These are phyloP conservation scores for Alethe castanea DNA, from an alignment of 2,113 vertebrate species.

Conservation along the genomic window DNA sequence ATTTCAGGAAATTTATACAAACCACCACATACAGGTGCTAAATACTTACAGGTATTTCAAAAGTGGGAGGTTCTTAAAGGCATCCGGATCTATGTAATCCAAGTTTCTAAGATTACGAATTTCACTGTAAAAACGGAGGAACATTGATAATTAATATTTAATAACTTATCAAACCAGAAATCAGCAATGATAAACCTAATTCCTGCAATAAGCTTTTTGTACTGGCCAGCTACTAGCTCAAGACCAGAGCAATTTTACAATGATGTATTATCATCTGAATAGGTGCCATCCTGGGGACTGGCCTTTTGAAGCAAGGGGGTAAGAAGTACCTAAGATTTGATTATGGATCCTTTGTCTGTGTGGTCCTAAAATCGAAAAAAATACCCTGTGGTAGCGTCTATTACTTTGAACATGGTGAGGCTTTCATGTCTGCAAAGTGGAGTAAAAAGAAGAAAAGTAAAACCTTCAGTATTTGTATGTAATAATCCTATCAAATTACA, in stretches of 20 bases:
- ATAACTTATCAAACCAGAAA: neutral
- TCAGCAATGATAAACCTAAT: neutral
- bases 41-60: constrained; percentile 92
- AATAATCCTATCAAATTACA: neutral
- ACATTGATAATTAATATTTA: neutral
- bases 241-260: neutral
- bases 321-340: neutral
- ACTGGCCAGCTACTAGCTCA: neutral
- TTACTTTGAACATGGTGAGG: neutral
- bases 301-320: neutral
- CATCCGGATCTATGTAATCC: constrained; percentile 81
- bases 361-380: neutral
- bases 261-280: neutral
- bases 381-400: neutral
- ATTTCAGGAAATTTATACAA: too few relatives aligned
- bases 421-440: neutral
- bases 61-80: constrained; percentile 87
- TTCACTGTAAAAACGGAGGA: constrained; percentile 79
- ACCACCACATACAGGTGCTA: constrained; percentile 3
- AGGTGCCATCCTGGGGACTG: neutral
- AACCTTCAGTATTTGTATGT: neutral
- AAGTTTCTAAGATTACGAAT: constrained; percentile 89
- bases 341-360: neutral
- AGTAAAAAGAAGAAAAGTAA: neutral
- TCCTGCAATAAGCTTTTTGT: neutral